phyloP scores from a whole-genome alignment of 2,113 vertebrate species.

The Cyprinodon tularosa region DNA sequence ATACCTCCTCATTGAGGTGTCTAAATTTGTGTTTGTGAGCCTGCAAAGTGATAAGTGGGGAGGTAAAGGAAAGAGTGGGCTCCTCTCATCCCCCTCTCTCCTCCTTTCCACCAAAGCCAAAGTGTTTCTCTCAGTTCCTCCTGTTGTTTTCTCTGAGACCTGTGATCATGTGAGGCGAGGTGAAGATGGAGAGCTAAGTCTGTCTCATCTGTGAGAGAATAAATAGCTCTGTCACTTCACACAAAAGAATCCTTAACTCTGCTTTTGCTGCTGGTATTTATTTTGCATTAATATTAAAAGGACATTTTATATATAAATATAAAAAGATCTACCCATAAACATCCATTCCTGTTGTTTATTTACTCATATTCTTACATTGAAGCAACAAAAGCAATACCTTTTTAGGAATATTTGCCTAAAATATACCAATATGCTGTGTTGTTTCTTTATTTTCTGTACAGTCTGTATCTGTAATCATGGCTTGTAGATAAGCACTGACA shows the following conservation, averaged over 20 bases:
- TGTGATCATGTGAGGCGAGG: constrained; percentile 46
- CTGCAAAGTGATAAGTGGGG: constrained; percentile 22
- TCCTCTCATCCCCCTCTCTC: constrained; percentile 1
- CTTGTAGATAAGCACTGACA: background rate
- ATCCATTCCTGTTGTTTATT: too few species aligned
- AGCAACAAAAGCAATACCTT: too few species aligned
- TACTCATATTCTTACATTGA: too few species aligned
- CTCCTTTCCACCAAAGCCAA: background rate
- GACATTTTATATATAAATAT: too few species aligned
- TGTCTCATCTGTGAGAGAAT: constrained; percentile 38
- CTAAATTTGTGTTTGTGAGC: constrained; percentile 55
- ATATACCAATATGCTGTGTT: background rate
- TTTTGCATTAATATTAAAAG: too few species aligned
- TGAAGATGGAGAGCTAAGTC: constrained; percentile 37
- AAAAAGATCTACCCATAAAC: too few species aligned
- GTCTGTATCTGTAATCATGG: background rate
- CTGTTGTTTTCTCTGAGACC: constrained; percentile 27
- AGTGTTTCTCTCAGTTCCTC: background rate
- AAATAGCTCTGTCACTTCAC: background rate
- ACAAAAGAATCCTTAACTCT: constrained; percentile 1
- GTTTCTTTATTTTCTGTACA: background rate
- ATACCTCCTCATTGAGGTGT: constrained; percentile 42
- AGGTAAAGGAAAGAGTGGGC: constrained; percentile 38
- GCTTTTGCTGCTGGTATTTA: background rate
- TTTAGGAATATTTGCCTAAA: too few species aligned